Evolutionary conservation across 2,113 vertebrate genomes (phyloP).

Genomic region (Notothenia coriiceps): DNA sequence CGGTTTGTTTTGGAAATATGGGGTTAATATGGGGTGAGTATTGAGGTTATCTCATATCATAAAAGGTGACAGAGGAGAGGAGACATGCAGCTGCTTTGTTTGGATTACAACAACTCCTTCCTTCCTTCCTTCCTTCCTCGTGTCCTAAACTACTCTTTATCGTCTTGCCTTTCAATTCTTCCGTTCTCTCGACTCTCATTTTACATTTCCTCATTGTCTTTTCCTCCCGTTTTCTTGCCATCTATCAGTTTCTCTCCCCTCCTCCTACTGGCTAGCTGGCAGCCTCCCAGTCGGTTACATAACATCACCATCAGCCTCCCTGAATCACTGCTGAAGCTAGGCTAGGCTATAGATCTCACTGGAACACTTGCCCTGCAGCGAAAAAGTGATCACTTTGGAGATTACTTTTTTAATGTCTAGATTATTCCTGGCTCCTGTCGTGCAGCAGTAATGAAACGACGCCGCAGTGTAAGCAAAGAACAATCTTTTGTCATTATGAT

Average conservation of each 20-base stretch:
- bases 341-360: constrained; percentile 34
- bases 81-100: constrained; percentile 39
- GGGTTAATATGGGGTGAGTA: too few relatives aligned
- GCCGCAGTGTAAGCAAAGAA: not conserved
- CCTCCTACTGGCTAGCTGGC: constrained; percentile 69
- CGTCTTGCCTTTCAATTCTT: not conserved
- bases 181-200: not conserved
- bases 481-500: constrained; percentile 18
- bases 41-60: constrained; percentile 22
- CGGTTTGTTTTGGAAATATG: not conserved
- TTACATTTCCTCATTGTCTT: constrained; percentile 1
- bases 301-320: constrained; percentile 73
- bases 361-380: constrained; percentile 7
- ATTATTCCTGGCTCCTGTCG: not conserved
- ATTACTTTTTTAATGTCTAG: constrained; percentile 13
- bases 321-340: constrained; percentile 62
- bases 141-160: not conserved
- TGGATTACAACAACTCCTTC: constrained; percentile 26
- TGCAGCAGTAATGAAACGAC: not conserved
- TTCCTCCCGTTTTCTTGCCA: constrained; percentile 17
- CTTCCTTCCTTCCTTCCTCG: not conserved
- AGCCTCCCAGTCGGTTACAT: constrained; percentile 75
- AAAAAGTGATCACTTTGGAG: not conserved
- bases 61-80: not conserved
- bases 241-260: constrained; percentile 43